Base-by-base conservation (phyloP, 2,113 vertebrate species). In the Corythaixoides concolor region DNA sequence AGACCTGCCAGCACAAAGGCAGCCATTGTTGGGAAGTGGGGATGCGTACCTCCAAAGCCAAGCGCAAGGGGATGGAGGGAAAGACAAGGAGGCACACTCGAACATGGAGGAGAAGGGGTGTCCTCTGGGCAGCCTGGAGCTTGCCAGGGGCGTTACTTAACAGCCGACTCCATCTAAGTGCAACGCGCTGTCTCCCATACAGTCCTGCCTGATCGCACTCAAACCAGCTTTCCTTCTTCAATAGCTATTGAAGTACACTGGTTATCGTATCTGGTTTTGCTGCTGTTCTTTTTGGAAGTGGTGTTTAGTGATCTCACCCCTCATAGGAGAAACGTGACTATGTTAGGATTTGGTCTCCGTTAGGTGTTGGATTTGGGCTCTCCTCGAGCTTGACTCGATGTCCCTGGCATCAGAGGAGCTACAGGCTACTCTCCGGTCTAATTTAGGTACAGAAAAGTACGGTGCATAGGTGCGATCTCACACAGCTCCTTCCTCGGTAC, bases 21-120 rank as follows among this genome's bases (percentile, higher is more conserved):
- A 64, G 50, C 59, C 39, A 1, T 21, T 0, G 0, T 8, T 0
- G 2, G 49, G 45, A 39, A 45, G 67, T 37, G 28, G 2, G 49
- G 45, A 39, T 49, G 67, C n/a, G 28, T 13, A 41, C 19, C 49
- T 43, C 68, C 67, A 63, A 76, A 78, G 55, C 7, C 60, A 66
- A 23, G 19, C 12, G 15, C 43, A 50, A 69, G 23, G 5, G 30
- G 21, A 6, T 11, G 13, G 49, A 81, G 22, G 32, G 41, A 11
- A 94, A 20, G 39, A 15, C 28, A 60, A 47, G 66, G 63, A 80
- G 39, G 16, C 35, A 56, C 33, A 35, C 0, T 5, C 6, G n/a
- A 7, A 41, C 1, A 2, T 26, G 43, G 72, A 73, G 58, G 47
- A 68, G 22, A 83, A 52, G 6, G 28, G 22, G 2, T 47, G 20